Evolutionary conservation across 2,113 vertebrate species (phyloP), one percentile per base, ranked within the genome.

Genomic region (Grus americana): DNA sequence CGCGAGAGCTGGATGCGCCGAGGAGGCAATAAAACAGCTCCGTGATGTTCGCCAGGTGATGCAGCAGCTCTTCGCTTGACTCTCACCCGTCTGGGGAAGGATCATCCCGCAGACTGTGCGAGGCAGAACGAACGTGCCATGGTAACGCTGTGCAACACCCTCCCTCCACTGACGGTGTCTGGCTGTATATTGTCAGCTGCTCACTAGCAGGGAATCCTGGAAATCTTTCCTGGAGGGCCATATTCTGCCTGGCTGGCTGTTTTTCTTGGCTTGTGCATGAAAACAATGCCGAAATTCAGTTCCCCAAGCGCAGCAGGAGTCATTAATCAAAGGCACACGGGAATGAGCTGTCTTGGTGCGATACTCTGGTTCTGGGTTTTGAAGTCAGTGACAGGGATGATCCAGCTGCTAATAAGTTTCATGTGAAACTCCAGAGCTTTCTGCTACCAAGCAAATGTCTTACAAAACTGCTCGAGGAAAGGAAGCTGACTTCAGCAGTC

Each of bases 1-100:
- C 5, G 3, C 0, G 7, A 22, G 73, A 55, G 68, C 73, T 34
- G 76, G 27, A 3, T 0, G 5, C 5, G 3, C 34, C 3, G 2
- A 50, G 52, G 47, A n/a, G 38, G 36, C 82, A 16, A 1, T 7
- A 3, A 22, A 22, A 36, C 32, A 55, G 44, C 70, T 2, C 10
- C 5, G 19, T 4, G 63, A 3, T 26, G 75, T 54, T 49, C 71
- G 75, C 63, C 50, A 58, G 88, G 79, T 8, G 75, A 10, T 49
- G 79, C 83, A 40, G 82, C 81, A 73, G 57, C 91, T 72, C 81
- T 34, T 76, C 1, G 16, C 82, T 80, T 26, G 18, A 0, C 67
- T 57, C 42, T 54, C 8, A 5, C 19, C 23, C 2, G 0, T 1
- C 54, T 58, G 71, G 63, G 49, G 67, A 61, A 30, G 91, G 55